Conservation (phyloP, 2,113 vertebrate species). For the Sceloporus tristichus region DNA sequence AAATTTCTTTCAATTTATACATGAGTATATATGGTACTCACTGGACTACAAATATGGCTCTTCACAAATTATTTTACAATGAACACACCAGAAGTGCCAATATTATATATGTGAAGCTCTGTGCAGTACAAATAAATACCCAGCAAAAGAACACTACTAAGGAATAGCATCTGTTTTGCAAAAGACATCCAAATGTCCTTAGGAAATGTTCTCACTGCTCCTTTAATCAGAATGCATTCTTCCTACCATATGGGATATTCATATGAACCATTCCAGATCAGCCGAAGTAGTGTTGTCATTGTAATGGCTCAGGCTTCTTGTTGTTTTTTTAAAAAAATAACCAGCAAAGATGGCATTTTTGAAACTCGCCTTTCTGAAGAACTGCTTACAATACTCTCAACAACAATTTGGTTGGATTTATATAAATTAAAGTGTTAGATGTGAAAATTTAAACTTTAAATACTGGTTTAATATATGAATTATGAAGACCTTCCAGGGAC, state of each 20-base stretch:
- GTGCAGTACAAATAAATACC: conserved; percentile 32
- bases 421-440: conserved; percentile 13
- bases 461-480: background rate
- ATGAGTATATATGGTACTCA: background rate
- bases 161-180: conserved; percentile 70
- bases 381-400: conserved; percentile 36
- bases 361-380: conserved; percentile 26
- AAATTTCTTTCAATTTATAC: too few relatives aligned
- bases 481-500: background rate
- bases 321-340: background rate
- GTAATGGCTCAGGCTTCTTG: conserved; percentile 34
- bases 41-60: background rate
- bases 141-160: conserved; percentile 60
- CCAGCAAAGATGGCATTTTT: conserved; percentile 50
- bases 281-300: conserved; percentile 59
- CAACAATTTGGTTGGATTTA: conserved; percentile 35
- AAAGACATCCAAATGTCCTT: conserved; percentile 72
- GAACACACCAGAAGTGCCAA: conserved; percentile 24
- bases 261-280: conserved; percentile 65
- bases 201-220: conserved; percentile 73
- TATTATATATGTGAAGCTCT: conserved; percentile 42
- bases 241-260: conserved; percentile 69
- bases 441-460: background rate
- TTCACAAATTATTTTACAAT: conserved; percentile 6
- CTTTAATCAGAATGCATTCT: conserved; percentile 67